Evolutionary conservation across 1,140 invertebrate species (phyloP).

Genomic region (Lepidurus apus): DNA sequence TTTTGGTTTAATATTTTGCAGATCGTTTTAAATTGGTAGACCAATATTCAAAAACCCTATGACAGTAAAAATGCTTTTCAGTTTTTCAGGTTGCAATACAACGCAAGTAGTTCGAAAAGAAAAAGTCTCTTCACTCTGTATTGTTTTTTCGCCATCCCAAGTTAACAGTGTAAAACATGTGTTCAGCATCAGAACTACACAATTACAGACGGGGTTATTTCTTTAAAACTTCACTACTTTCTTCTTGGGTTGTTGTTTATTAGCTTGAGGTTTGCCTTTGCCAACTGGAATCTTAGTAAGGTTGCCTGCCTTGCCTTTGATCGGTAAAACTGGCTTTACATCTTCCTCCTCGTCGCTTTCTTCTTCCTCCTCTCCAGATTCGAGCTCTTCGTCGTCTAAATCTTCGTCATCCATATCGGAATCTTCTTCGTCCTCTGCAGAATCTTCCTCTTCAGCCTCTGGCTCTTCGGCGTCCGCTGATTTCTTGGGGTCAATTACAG

Average conservation of each 20-base stretch:
- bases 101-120: neutral
- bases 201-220: neutral
- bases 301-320: neutral
- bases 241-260: neutral
- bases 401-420: neutral
- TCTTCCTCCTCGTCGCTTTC: neutral
- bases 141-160: neutral
- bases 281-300: slow-evolving; percentile 1
- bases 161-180: neutral
- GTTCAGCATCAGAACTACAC: neutral
- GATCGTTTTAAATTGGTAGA: neutral
- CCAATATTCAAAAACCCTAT: neutral
- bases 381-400: neutral
- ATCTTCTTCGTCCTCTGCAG: neutral
- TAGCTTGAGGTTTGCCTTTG: neutral
- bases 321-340: neutral
- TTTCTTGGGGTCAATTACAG: slow-evolving; percentile 3
- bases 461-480: neutral
- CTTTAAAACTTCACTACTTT: neutral
- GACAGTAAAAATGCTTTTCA: slow-evolving; percentile 3
- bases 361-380: neutral
- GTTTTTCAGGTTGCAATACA: slow-evolving; percentile 8
- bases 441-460: neutral
- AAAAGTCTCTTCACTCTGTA: neutral
- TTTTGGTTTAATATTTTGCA: neutral